Evolutionary conservation across 2,113 vertebrate species (phyloP), one percentile per base, ranked within the genome.

Genomic region (Ptilorrhoa leucosticta): DNA sequence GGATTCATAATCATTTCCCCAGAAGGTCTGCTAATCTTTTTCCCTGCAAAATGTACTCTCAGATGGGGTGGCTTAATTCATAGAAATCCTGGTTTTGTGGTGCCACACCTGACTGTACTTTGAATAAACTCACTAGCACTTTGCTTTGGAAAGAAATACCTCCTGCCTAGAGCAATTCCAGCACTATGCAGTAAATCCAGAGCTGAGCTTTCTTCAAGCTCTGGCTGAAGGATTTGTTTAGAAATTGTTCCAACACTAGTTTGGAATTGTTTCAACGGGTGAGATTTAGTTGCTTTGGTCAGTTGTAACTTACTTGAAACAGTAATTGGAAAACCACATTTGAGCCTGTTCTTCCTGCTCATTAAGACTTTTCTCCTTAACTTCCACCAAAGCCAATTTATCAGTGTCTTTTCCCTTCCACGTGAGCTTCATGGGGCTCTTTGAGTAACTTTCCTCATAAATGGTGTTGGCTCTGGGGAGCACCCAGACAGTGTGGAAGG

Each of bases 181-280:
- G 40, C 72, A 71, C 45, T 72, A n/a, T 78, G 69, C 65, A 79
- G 61, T 93, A 90, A 93, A 90, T 95, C 91, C 90, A 45, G 75
- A 94, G 90, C 69, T 92, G 64, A 84, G 45, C 70, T 83, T 95
- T 76, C 63, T 89, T 93, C 70, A 69, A 51, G 68, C 73, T 93
- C 73, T 96, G 83, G 79, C 72, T 93, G 65, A 97, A 83, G 24
- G 23, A 82, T 97, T 97, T 95, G 76, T 87, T 97, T 94, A 89
- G 86, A 96, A 87, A 92, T 83, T 45, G 81, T 87, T 94, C 70
- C 73, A 91, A 5, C 44, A 10, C 45, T 94, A 58, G 89, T 95
- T 88, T 91, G 76, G 88, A 83, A 73, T 72, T 95, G 53, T 77
- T 96, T 96, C 82, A 86, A 28, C 4, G n/a, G 39, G 30, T 31